These are phyloP conservation scores for Apistogramma diplotaenia DNA, from an alignment of 2,113 vertebrate species.

Conservation along the genomic window DNA sequence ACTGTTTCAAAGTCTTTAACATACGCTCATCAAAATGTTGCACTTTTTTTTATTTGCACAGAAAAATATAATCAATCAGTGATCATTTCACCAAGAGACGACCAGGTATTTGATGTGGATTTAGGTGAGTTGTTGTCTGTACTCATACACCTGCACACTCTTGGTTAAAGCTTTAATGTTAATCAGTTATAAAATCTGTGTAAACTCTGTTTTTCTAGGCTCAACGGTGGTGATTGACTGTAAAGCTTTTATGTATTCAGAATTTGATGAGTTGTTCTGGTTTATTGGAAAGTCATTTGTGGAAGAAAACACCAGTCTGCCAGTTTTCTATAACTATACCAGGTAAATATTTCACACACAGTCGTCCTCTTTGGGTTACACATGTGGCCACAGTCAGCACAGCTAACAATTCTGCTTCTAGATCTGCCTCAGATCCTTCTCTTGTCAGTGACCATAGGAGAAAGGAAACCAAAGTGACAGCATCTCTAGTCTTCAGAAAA, in stretches of 20 bases:
- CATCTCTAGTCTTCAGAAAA: slow-evolving; percentile 40
- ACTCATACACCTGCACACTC: not conserved
- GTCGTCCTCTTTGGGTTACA: no score
- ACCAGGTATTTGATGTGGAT: slow-evolving; percentile 24
- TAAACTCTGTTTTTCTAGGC: slow-evolving; percentile 23
- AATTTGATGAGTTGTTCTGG: slow-evolving; percentile 9
- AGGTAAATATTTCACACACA: no score
- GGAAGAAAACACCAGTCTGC: no score
- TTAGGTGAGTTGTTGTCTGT: slow-evolving; percentile 45
- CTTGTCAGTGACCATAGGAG: rapidly evolving
- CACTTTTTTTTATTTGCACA: not conserved
- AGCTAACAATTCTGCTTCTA: no score
- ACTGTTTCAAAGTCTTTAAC: not conserved
- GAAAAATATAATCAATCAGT: not conserved
- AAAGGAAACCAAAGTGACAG: not conserved
- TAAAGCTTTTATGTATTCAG: not conserved
- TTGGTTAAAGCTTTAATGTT: not conserved
- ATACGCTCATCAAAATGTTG: not conserved
- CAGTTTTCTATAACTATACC: no score
- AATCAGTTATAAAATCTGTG: not conserved
- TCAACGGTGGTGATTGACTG: slow-evolving; percentile 38
- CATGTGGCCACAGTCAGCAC: no score
- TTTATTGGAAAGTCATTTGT: not conserved
- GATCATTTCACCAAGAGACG: not conserved
- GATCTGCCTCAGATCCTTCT: not conserved